A percentile compares a stretch with the other conserved stretches of the same genome.
phyloP scores from a whole-genome alignment of 2,113 vertebrate species.

The Entelurus aequoreus region DNA sequence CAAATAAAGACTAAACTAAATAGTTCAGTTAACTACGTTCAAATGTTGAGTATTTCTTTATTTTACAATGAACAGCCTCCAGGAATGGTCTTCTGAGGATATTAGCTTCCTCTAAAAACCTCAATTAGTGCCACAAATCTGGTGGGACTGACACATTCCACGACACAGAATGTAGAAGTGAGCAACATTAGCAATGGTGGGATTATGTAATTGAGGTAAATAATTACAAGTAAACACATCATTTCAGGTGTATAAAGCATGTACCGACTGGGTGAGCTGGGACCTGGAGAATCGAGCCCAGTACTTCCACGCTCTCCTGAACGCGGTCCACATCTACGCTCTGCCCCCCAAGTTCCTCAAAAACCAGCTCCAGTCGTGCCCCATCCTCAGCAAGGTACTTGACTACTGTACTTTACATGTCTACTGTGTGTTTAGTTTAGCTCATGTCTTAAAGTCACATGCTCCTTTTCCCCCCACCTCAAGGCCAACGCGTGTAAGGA shows the following conservation, averaged over 20 bases:
- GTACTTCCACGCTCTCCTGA: constrained; percentile 78
- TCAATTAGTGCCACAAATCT: not conserved
- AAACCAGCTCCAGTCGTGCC: constrained; percentile 75
- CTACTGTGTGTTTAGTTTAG: not conserved
- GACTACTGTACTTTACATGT: not conserved
- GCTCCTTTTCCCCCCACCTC: not conserved
- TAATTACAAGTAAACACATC: not conserved
- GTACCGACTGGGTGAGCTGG: constrained; percentile 77
- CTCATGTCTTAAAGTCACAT: not conserved
- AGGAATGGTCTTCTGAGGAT: not conserved
- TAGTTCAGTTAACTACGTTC: too few species aligned
- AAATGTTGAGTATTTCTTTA: too few species aligned
- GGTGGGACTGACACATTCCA: too few species aligned
- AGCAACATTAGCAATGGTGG: too few species aligned
- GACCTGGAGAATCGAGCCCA: constrained; percentile 71
- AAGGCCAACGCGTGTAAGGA: constrained; percentile 77
- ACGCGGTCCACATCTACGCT: constrained; percentile 77
- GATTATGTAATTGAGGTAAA: not conserved
- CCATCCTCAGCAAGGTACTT: constrained; percentile 75
- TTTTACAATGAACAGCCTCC: too few species aligned
- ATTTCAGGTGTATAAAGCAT: constrained; percentile 76
- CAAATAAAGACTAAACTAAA: too few species aligned
- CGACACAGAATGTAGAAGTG: too few species aligned
- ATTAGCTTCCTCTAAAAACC: not conserved
- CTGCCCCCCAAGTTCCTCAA: constrained; percentile 79